phyloP scores from a whole-genome alignment of 2,888 invertebrate genomes.

The Sclerodermus sp. region DNA sequence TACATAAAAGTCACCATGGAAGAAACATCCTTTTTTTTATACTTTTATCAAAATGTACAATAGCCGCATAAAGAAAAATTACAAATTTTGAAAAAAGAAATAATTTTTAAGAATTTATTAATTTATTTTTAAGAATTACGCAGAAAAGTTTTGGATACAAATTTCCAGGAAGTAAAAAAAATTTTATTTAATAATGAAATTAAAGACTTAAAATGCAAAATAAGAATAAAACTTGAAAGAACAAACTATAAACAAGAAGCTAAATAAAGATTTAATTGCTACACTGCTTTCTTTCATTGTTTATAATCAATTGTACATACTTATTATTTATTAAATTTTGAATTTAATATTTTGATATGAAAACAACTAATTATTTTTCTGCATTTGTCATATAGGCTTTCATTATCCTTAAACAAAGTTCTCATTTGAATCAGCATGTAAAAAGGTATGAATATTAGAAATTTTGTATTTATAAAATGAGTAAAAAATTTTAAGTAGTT shows the following conservation, averaged over 20 bases:
- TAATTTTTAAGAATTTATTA: too few species aligned
- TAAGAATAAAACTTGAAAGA: conserved; percentile 7
- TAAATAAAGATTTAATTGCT: too few species aligned
- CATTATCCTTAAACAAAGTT: conserved; percentile 11
- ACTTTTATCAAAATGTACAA: too few species aligned
- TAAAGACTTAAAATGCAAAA: not conserved
- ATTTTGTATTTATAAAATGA: conserved; percentile 16
- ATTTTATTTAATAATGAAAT: conserved; percentile 18
- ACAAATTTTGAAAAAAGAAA: too few species aligned
- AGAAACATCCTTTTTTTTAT: too few species aligned
- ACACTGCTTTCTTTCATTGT: too few species aligned
- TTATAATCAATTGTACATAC: too few species aligned
- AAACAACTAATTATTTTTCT: not conserved
- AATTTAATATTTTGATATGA: too few species aligned
- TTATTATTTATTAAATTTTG: too few species aligned
- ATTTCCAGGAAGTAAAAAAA: conserved; percentile 16
- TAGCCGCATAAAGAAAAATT: too few species aligned
- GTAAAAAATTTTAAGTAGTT: conserved; percentile 21
- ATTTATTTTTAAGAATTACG: conserved; percentile 2
- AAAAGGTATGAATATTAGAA: conserved; percentile 9
- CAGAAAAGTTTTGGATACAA: conserved; percentile 25
- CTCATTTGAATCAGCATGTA: not conserved
- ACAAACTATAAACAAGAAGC: too few species aligned
- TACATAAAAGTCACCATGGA: too few species aligned
- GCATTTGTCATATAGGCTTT: conserved; percentile 8